Conservation (phyloP, 2,888 invertebrate genomes). For the Autographa gamma region DNA sequence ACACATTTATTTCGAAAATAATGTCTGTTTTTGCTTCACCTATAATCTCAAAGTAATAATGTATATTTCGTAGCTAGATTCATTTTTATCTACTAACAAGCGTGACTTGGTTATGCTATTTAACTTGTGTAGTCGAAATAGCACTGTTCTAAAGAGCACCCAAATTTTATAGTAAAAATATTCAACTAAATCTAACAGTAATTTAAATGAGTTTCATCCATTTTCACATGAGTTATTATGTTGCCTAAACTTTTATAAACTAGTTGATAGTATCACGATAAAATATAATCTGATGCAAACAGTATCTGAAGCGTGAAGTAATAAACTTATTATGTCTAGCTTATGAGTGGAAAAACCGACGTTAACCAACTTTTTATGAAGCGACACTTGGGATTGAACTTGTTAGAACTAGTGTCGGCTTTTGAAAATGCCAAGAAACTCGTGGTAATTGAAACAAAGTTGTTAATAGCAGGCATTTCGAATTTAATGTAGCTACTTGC, state of each 20-base stretch:
- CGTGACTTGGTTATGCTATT: not conserved
- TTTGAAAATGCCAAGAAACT: not conserved
- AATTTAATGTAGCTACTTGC: too few species aligned
- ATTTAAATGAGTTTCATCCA: constrained; percentile 27
- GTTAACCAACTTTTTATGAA: constrained; percentile 19
- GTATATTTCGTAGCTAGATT: too few species aligned
- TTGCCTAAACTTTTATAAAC: constrained; percentile 56
- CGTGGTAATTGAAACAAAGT: constrained; percentile 15
- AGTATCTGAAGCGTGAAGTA: constrained; percentile 64
- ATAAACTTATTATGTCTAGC: constrained; percentile 38
- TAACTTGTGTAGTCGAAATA: not conserved
- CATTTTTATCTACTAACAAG: not conserved
- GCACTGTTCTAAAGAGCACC: too few species aligned
- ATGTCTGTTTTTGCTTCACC: too few species aligned
- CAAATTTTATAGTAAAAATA: not conserved
- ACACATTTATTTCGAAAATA: too few species aligned
- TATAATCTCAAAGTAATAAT: not conserved
- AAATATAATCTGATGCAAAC: constrained; percentile 13
- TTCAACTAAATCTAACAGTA: constrained; percentile 13
- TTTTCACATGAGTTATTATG: constrained; percentile 29
- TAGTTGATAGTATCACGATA: constrained; percentile 65
- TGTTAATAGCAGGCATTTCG: not conserved
- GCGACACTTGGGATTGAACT: constrained; percentile 18
- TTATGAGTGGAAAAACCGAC: constrained; percentile 30
- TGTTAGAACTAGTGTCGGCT: constrained; percentile 13